These are phyloP conservation scores for Enteromius thamalakanensis DNA, from an alignment of 2,797 vertebrate species.

Conservation along the genomic window DNA sequence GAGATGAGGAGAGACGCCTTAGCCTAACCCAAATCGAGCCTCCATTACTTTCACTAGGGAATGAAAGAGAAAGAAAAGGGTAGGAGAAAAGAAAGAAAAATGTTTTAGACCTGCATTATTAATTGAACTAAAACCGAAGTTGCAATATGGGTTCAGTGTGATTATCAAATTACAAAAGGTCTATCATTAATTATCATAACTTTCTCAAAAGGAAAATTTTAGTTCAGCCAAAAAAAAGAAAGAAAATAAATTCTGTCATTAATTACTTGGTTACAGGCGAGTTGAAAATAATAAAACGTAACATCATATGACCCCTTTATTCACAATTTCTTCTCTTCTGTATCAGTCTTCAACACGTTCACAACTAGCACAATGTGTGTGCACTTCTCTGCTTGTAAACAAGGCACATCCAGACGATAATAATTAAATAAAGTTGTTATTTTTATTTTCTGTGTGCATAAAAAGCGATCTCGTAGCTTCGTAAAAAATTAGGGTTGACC, in stretches of 20 bases:
- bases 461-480: not conserved
- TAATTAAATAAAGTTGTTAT: too few relatives aligned
- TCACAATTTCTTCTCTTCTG: not conserved
- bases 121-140: not conserved
- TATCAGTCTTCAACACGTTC: not conserved
- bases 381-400: too few relatives aligned
- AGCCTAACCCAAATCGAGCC: conserved; percentile 76
- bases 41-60: conserved; percentile 67
- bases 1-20: conserved; percentile 52
- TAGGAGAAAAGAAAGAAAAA: conserved; percentile 3
- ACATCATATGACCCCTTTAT: too few relatives aligned
- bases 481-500: not conserved
- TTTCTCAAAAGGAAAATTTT: too few relatives aligned
- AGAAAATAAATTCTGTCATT: too few relatives aligned
- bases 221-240: too few relatives aligned
- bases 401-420: too few relatives aligned
- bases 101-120: not conserved
- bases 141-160: not conserved
- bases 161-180: too few relatives aligned
- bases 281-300: too few relatives aligned
- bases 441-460: not conserved
- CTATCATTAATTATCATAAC: too few relatives aligned
- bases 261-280: too few relatives aligned
- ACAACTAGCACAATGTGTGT: too few relatives aligned
- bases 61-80: conserved; percentile 55